A percentile compares a stretch with the other conserved stretches of the same genome.
Evolutionary conservation across 2,797 vertebrate genomes (phyloP).

Genomic region (Zonotrichia albicollis): DNA sequence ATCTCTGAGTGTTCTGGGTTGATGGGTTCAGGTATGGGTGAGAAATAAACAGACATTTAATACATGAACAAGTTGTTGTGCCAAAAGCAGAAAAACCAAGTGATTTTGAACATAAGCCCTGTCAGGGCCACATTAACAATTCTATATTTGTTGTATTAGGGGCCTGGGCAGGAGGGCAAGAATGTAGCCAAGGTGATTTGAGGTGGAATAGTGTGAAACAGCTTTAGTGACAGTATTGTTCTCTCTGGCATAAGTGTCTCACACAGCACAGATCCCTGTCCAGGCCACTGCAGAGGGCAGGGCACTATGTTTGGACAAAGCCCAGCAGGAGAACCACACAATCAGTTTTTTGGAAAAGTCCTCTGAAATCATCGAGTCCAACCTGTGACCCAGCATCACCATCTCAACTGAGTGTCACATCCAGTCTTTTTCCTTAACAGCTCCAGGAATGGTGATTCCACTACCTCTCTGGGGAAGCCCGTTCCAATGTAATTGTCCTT

Average conservation of each 20-base stretch:
- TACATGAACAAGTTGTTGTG: background rate
- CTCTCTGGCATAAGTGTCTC: background rate
- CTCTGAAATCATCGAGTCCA: background rate
- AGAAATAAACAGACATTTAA: background rate
- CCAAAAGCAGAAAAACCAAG: background rate
- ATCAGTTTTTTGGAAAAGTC: background rate
- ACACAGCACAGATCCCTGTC: background rate
- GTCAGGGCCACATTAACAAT: too few species aligned
- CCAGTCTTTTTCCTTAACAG: background rate
- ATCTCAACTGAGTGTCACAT: background rate
- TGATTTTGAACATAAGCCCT: background rate
- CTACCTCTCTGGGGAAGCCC: background rate
- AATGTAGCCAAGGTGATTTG: background rate
- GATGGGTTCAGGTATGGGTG: background rate
- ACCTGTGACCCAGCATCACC: background rate
- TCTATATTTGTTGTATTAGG: rapidly evolving
- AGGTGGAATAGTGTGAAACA: rapidly evolving
- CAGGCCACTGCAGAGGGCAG: background rate
- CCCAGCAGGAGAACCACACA: background rate
- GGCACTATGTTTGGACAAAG: background rate
- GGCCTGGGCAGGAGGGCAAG: background rate
- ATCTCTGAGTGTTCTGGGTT: background rate
- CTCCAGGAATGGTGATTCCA: background rate
- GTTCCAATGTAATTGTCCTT: background rate
- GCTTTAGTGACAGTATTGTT: background rate